These are phyloP conservation scores for Zelostemma sp. DNA, from an alignment of 1,140 invertebrate species.

Conservation along the genomic window DNA sequence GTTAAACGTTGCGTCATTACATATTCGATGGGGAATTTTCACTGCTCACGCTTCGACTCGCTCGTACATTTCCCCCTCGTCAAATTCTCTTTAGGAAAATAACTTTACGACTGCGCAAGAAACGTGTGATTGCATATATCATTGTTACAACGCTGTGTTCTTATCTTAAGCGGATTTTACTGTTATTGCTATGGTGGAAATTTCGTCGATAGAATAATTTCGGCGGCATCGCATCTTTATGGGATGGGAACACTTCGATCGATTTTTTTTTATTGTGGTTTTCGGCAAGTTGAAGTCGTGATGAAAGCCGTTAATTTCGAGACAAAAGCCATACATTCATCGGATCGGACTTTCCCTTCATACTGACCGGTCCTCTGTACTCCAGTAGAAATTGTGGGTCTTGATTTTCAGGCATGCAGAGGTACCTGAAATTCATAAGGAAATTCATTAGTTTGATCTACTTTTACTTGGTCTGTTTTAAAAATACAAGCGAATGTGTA, in stretches of 20 bases:
- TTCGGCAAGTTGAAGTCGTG: too few species aligned
- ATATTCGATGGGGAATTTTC: too few species aligned
- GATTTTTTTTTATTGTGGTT: too few species aligned
- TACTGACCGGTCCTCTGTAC: conserved; percentile 88
- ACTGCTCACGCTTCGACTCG: neutral
- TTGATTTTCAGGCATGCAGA: conserved; percentile 85
- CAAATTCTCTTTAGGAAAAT: conserved; percentile 12
- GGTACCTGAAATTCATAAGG: conserved; percentile 78
- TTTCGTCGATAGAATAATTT: conserved; percentile 21
- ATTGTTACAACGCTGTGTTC: too few species aligned
- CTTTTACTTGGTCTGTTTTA: too few species aligned
- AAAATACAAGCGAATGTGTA: too few species aligned
- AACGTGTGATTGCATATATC: conserved; percentile 11
- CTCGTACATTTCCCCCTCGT: neutral
- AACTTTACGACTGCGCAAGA: conserved; percentile 19
- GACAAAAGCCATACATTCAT: conserved; percentile 96
- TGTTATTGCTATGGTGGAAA: conserved; percentile 57
- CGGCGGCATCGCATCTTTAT: conserved; percentile 42
- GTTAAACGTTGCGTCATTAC: neutral
- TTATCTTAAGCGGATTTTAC: conserved; percentile 31
- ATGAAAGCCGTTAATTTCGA: too few species aligned
- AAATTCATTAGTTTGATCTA: too few species aligned
- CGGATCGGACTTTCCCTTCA: conserved; percentile 95
- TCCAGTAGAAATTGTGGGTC: conserved; percentile 90
- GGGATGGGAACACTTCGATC: too few species aligned